phyloP scores from a whole-genome alignment of 2,888 invertebrate species.

The Lysandra bellargus region DNA sequence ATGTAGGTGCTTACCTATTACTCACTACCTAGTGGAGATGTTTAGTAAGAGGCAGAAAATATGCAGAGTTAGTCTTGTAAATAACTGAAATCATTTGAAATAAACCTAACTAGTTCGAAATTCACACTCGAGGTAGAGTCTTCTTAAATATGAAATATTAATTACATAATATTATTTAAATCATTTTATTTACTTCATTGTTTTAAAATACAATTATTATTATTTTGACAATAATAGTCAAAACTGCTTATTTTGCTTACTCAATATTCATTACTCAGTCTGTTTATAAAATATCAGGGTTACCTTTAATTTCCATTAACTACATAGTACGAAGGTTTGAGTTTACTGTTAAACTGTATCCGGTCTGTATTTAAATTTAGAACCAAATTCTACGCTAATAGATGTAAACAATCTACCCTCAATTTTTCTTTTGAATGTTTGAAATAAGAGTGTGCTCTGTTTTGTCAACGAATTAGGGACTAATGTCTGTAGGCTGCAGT shows the following conservation, averaged over 20 bases:
- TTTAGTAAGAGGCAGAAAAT: not conserved
- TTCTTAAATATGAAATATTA: too few species aligned
- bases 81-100: not conserved
- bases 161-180: too few species aligned
- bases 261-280: not conserved
- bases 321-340: not conserved
- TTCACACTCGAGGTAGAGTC: too few species aligned
- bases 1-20: too few species aligned
- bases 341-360: not conserved
- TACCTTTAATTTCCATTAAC: not conserved
- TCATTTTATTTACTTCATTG: too few species aligned
- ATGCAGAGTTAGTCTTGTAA: not conserved
- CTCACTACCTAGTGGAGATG: not conserved
- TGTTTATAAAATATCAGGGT: not conserved
- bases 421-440: not conserved
- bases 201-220: too few species aligned
- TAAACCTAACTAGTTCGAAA: not conserved
- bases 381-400: not conserved
- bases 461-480: not conserved
- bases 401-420: not conserved
- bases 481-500: not conserved
- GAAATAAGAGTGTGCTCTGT: not conserved
- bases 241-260: too few species aligned
- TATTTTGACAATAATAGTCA: too few species aligned
- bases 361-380: not conserved